Percentiles rank a stretch among this genome's conserved stretches.
Conservation (phyloP, 2,888 invertebrate species). For the Tetragnatha montana region DNA sequence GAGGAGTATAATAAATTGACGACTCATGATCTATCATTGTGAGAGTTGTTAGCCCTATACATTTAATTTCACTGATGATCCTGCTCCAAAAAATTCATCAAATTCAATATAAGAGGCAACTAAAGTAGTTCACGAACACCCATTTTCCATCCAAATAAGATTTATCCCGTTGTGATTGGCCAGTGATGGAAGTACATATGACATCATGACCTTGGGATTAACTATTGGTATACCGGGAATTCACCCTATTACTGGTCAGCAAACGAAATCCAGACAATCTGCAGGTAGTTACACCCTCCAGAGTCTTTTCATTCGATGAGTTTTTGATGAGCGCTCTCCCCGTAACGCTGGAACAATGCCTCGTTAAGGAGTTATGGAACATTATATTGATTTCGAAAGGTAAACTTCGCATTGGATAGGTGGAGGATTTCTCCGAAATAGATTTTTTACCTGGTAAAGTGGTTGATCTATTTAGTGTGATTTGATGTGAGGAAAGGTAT, state of each 20-base stretch:
- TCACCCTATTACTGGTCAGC: conserved; percentile 13
- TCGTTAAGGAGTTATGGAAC: conserved; percentile 41
- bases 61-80: too few species aligned
- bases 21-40: too few species aligned
- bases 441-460: background rate
- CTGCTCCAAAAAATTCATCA: too few species aligned
- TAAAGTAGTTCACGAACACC: too few species aligned
- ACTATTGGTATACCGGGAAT: background rate
- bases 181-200: too few species aligned
- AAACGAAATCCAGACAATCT: conserved; percentile 20
- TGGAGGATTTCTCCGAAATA: background rate
- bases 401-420: background rate
- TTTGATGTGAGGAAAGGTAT: background rate
- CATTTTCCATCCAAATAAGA: too few species aligned
- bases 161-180: too few species aligned
- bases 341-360: conserved; percentile 52
- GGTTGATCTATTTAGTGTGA: background rate
- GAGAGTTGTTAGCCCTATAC: too few species aligned
- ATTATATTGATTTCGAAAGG: background rate
- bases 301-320: conserved; percentile 41
- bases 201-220: background rate
- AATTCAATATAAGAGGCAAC: too few species aligned
- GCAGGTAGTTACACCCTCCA: conserved; percentile 12
- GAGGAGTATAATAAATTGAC: too few species aligned
- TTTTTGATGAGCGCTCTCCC: conserved; percentile 60